A percentile compares a stretch with the other conserved stretches of the same genome.
Conservation (phyloP, 2,888 invertebrate genomes). For the Oxycera nigricornis region DNA sequence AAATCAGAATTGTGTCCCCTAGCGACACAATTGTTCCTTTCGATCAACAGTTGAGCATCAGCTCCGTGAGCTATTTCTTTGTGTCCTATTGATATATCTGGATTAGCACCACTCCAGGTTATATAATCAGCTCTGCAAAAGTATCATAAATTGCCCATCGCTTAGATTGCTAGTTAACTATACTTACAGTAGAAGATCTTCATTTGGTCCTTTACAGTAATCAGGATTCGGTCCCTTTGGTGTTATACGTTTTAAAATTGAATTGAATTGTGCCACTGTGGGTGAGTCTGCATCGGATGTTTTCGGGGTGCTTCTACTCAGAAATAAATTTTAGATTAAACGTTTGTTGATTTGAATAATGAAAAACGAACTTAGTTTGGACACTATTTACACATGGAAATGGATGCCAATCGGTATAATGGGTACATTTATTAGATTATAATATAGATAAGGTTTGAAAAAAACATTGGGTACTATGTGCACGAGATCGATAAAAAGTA, state of each 20-base stretch:
- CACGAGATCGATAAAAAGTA: conserved; percentile 39
- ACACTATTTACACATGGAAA: no score
- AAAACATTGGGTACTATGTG: conserved; percentile 14
- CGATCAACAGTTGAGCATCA: conserved; percentile 61
- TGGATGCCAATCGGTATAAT: conserved; percentile 40
- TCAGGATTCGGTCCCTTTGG: conserved; percentile 74
- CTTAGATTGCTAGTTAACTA: neutral
- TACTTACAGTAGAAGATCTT: conserved; percentile 78
- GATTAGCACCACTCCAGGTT: conserved; percentile 83
- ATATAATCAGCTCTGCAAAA: conserved; percentile 76
- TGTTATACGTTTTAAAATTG: conserved; percentile 56
- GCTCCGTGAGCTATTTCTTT: conserved; percentile 65
- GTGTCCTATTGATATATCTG: conserved; percentile 66
- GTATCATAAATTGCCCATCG: neutral
- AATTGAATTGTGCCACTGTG: conserved; percentile 55
- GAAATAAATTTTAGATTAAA: conserved; percentile 24
- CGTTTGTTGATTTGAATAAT: neutral
- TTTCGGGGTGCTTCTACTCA: conserved; percentile 53
- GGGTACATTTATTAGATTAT: conserved; percentile 42
- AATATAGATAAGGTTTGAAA: conserved; percentile 35
- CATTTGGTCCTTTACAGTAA: conserved; percentile 80
- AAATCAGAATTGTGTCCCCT: conserved; percentile 72
- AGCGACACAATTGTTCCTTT: conserved; percentile 63
- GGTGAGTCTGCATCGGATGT: conserved; percentile 48
- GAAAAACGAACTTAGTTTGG: no score